Evolutionary conservation across 1,140 invertebrate species (phyloP).

Genomic region (Drosophila mauritiana): DNA sequence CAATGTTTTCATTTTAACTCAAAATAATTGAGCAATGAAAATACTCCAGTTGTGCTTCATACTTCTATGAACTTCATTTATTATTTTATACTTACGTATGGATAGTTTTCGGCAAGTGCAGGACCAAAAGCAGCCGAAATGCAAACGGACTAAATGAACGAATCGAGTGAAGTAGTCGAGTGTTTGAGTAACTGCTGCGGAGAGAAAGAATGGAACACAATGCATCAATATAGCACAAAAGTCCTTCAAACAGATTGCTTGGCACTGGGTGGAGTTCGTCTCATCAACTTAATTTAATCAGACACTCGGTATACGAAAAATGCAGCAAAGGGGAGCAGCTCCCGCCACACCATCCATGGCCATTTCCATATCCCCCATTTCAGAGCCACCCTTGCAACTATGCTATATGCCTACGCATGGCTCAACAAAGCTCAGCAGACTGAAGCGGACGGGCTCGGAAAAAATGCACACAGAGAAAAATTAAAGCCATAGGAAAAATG

Average conservation of each 20-base stretch:
- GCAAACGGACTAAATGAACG: conserved; percentile 70
- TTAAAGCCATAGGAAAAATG: neutral
- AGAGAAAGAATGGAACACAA: conserved; percentile 56
- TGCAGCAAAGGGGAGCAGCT: conserved; percentile 52
- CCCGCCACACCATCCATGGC: conserved; percentile 4
- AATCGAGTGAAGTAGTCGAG: conserved; percentile 69
- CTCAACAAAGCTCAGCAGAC: conserved; percentile 28
- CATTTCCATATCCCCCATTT: neutral
- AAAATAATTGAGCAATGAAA: too few species aligned
- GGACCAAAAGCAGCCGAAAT: conserved; percentile 59
- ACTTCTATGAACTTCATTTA: too few species aligned
- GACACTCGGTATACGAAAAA: conserved; percentile 81
- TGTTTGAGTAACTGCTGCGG: conserved; percentile 70
- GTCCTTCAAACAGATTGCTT: conserved; percentile 64
- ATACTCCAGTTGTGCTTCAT: too few species aligned
- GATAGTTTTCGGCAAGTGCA: conserved; percentile 8
- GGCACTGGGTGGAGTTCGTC: conserved; percentile 34
- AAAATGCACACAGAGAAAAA: conserved; percentile 7
- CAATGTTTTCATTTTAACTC: too few species aligned
- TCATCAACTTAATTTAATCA: conserved; percentile 83
- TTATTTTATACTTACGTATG: too few species aligned
- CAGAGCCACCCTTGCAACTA: conserved; percentile 1
- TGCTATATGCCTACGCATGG: conserved; percentile 65
- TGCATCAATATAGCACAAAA: conserved; percentile 80
- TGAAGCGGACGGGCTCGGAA: too few species aligned